Evolutionary conservation across 2,888 invertebrate genomes (phyloP).

Genomic region (Harpalus rubripes): DNA sequence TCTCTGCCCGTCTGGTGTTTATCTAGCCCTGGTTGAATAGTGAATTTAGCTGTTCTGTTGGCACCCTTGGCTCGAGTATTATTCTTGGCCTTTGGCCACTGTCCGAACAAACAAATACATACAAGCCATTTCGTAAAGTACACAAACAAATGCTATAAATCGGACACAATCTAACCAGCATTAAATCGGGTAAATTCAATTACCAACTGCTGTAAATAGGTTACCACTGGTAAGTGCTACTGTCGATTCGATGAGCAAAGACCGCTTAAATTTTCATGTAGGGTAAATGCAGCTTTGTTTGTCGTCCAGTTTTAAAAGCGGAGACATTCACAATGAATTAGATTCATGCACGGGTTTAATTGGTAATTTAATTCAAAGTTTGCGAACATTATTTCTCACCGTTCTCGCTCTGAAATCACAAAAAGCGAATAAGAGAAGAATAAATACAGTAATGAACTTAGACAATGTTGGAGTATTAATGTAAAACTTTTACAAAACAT

Average conservation of each 20-base stretch:
- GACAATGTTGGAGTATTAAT: no score
- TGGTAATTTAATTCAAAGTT: conserved; percentile 32
- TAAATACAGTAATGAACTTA: neutral
- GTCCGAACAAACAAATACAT: conserved; percentile 29
- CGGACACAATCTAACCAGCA: conserved; percentile 37
- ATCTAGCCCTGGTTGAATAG: conserved; percentile 19
- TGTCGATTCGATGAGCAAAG: conserved; percentile 5
- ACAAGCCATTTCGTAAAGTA: conserved; percentile 29
- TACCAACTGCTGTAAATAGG: conserved; percentile 30
- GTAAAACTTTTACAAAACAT: no score
- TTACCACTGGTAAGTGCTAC: conserved; percentile 29
- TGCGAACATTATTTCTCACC: neutral
- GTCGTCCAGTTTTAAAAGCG: conserved; percentile 12
- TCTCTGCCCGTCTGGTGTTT: conserved; percentile 18
- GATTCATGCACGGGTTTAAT: conserved; percentile 1
- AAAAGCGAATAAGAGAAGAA: neutral
- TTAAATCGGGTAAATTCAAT: conserved; percentile 47
- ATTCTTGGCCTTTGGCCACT: conserved; percentile 15
- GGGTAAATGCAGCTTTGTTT: conserved; percentile 13
- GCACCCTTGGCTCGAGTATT: neutral
- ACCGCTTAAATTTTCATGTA: conserved; percentile 19
- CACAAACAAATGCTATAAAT: conserved; percentile 42
- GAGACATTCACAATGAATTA: conserved; percentile 17
- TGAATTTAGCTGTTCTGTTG: conserved; percentile 18
- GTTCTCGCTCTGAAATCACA: neutral